Conservation (phyloP, 2,888 invertebrate genomes). For the Drosophila neutralis region DNA sequence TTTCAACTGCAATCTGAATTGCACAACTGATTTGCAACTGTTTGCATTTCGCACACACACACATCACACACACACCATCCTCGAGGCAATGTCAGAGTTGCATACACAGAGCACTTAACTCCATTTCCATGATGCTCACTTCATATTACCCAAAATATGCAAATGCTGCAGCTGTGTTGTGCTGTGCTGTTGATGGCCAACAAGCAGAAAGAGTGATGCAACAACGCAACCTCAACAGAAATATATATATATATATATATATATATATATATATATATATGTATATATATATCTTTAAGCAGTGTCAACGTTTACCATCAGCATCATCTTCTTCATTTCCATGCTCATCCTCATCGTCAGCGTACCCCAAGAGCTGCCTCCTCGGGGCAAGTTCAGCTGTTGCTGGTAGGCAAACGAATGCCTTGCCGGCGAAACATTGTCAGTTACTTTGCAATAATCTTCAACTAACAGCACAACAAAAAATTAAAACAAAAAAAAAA, state of each 20-base stretch:
- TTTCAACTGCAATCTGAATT: slow-evolving; percentile 54
- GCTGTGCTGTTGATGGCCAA: slow-evolving; percentile 41
- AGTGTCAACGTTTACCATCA: slow-evolving; percentile 31
- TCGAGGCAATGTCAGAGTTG: slow-evolving; percentile 34
- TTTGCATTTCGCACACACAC: slow-evolving; percentile 32
- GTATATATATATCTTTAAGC: neutral
- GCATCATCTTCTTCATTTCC: slow-evolving; percentile 2
- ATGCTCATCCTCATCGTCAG: slow-evolving; percentile 4
- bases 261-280: neutral
- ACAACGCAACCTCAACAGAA: slow-evolving; percentile 66
- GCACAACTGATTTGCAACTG: slow-evolving; percentile 49
- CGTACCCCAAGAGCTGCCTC: slow-evolving; percentile 5
- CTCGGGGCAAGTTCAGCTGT: slow-evolving; percentile 49
- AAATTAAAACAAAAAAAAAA: slow-evolving; percentile 32
- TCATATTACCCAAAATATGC: slow-evolving; percentile 42
- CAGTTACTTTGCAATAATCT: slow-evolving; percentile 69
- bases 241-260: slow-evolving; percentile 6
- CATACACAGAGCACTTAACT: slow-evolving; percentile 9
- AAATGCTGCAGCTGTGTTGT: slow-evolving; percentile 41
- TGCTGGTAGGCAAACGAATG: slow-evolving; percentile 55
- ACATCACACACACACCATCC: slow-evolving; percentile 9
- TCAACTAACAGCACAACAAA: slow-evolving; percentile 60
- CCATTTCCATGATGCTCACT: slow-evolving; percentile 27
- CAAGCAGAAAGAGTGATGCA: slow-evolving; percentile 59
- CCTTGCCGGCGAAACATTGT: slow-evolving; percentile 53